Evolutionary conservation across 2,113 vertebrate genomes (phyloP), one percentile per base, ranked within the genome.

Genomic region (Genyomyrus donnyi): DNA sequence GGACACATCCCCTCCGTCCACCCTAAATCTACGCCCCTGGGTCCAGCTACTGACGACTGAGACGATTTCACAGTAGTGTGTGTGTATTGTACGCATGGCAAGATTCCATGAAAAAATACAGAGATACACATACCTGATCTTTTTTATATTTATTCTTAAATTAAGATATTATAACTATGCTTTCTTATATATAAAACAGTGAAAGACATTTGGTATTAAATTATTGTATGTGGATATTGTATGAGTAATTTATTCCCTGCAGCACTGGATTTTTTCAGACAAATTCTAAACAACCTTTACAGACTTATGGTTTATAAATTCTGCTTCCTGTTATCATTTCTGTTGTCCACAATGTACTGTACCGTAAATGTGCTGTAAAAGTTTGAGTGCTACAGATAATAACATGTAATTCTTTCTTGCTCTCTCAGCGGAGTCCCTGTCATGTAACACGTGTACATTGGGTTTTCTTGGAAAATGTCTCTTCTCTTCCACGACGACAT

Each of bases 401-500:
- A 39, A 77, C 70, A 13, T 39, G 15, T 42, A 1, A 42, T 80
- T 80, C 0, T 74, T 24, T 89, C 77, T 42, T 6, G 85, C 8
- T 70, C 45, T 6, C 93, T 93, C 93, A 96, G 95, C 52, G 7
- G 94, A 96, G 0, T 93, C 94, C 8, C 93, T 96, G 89, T 56
- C 10, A 0, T 96, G 95, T 91, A 96, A 95, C 90, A 1, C 74
- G 0, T 96, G 95, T 89, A 0, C 0, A 0, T 31, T 93, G 0
- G 86, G 93, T 3, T 0, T 95, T 1, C 0, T 92, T 0, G 93
- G 93, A 0, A 0, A 50, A 2, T 96, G 95, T 89, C 0, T 94
- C 1, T 10, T 0, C 1, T 0, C 15, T 0, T 8, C 10, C 0
- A 0, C 7, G 0, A 1, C 0, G 0, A n/a, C 1, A 24, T 96